Evolutionary conservation across 2,888 invertebrate genomes (phyloP).

Genomic region (Xestia ashworthii): DNA sequence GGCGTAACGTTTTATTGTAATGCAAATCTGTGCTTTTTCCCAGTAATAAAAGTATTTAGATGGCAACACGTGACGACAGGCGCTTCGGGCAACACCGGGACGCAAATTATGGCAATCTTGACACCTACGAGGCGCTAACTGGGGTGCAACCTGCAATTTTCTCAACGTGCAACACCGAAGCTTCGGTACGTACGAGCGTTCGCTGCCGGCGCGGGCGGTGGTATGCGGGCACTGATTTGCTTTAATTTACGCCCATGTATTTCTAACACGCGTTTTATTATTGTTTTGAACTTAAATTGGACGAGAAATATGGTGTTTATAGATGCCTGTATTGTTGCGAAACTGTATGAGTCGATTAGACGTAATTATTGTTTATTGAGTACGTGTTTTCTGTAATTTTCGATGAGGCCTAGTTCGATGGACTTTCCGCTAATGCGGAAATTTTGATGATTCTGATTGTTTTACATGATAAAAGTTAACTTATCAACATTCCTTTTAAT

Average conservation of each 20-base stretch:
- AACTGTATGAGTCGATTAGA: neutral
- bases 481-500: no score
- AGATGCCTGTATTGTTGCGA: constrained; percentile 18
- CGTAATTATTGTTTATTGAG: constrained; percentile 2
- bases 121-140: constrained; percentile 91
- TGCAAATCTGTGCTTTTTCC: constrained; percentile 80
- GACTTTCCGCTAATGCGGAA: neutral
- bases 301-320: constrained; percentile 38
- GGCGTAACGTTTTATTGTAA: constrained; percentile 81
- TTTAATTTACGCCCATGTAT: constrained; percentile 74
- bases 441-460: neutral
- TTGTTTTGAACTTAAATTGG: constrained; percentile 52
- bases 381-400: constrained; percentile 1
- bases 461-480: neutral
- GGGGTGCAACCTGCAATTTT: constrained; percentile 87
- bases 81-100: constrained; percentile 83
- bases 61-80: constrained; percentile 88
- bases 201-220: constrained; percentile 61
- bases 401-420: neutral
- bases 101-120: constrained; percentile 90
- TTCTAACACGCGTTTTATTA: constrained; percentile 57
- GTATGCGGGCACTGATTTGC: constrained; percentile 76
- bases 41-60: constrained; percentile 86
- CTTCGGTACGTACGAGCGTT: constrained; percentile 30
- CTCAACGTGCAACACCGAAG: constrained; percentile 76